A percentile compares a stretch with the other conserved stretches of the same genome.
phyloP scores from a whole-genome alignment of 2,797 vertebrate genomes.

The Oreortyx pictus region DNA sequence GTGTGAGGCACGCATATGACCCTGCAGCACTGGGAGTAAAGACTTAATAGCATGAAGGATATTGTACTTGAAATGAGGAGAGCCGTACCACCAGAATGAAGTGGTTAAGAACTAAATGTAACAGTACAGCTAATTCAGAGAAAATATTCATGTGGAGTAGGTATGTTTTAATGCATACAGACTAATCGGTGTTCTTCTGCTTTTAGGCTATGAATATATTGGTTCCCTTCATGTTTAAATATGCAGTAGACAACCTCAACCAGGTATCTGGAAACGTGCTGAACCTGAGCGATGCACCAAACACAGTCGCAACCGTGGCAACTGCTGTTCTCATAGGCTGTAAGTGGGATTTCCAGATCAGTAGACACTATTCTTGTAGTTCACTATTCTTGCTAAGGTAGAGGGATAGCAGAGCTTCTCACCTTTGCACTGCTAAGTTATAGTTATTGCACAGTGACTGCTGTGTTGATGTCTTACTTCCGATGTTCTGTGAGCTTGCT shows the following conservation, averaged over 20 bases:
- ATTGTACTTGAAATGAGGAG: conserved; percentile 14
- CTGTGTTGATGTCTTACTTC: background rate
- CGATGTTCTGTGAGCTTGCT: conserved; percentile 21
- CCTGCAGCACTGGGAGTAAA: background rate
- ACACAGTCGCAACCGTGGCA: conserved; percentile 95
- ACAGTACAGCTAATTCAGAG: conserved; percentile 10
- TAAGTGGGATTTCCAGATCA: conserved; percentile 86
- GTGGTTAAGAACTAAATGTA: conserved; percentile 11
- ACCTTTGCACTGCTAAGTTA: conserved; percentile 54
- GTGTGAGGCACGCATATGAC: background rate
- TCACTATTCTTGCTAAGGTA: conserved; percentile 73
- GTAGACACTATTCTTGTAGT: too few relatives aligned
- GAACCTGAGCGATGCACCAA: conserved; percentile 92
- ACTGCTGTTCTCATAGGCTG: conserved; percentile 95
- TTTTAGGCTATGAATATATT: conserved; percentile 93
- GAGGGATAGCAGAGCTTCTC: conserved; percentile 79
- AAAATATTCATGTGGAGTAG: background rate
- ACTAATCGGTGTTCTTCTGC: conserved; percentile 66
- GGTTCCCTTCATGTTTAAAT: conserved; percentile 99
- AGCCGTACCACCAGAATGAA: background rate
- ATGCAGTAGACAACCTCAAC: conserved; percentile 96
- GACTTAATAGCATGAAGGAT: background rate
- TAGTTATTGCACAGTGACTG: background rate
- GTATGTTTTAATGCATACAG: conserved; percentile 15
- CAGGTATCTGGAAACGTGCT: conserved; percentile 96